Percentiles rank a stretch among this genome's conserved stretches.
Conservation (phyloP, 1,140 invertebrate species). For the Cotesia vestalis region DNA sequence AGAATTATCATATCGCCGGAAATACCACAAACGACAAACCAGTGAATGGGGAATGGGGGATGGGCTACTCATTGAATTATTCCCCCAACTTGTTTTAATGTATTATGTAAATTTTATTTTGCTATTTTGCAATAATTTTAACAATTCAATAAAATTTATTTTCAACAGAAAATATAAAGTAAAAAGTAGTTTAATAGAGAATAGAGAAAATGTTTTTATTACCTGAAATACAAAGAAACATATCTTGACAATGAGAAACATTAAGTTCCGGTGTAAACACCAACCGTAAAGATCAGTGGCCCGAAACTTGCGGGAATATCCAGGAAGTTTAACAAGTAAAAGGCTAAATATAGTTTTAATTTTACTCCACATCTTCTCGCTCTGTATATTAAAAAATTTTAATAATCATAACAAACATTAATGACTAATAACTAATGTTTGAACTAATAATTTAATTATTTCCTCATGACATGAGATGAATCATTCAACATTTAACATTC, state of each 20-base stretch:
- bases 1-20: slow-evolving; percentile 44
- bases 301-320: slow-evolving; percentile 34
- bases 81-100: too few species aligned
- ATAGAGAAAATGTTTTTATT: neutral
- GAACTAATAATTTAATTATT: too few species aligned
- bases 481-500: too few species aligned
- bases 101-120: neutral
- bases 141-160: too few species aligned
- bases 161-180: neutral
- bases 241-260: neutral
- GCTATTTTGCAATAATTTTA: neutral
- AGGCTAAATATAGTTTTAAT: too few species aligned
- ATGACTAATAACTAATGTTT: too few species aligned
- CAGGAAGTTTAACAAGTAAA: slow-evolving; percentile 1
- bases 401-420: too few species aligned
- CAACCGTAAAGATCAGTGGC: slow-evolving; percentile 42
- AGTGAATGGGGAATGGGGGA: slow-evolving; percentile 46
- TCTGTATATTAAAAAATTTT: too few species aligned
- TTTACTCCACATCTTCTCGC: too few species aligned
- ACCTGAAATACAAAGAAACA: neutral
- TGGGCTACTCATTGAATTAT: slow-evolving; percentile 45
- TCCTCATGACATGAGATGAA: too few species aligned
- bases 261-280: slow-evolving; percentile 16
- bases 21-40: slow-evolving; percentile 48
- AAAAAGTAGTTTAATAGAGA: neutral